These are phyloP conservation scores for Euura saliciscinereae DNA, from an alignment of 1,140 invertebrate species.

Conservation along the genomic window DNA sequence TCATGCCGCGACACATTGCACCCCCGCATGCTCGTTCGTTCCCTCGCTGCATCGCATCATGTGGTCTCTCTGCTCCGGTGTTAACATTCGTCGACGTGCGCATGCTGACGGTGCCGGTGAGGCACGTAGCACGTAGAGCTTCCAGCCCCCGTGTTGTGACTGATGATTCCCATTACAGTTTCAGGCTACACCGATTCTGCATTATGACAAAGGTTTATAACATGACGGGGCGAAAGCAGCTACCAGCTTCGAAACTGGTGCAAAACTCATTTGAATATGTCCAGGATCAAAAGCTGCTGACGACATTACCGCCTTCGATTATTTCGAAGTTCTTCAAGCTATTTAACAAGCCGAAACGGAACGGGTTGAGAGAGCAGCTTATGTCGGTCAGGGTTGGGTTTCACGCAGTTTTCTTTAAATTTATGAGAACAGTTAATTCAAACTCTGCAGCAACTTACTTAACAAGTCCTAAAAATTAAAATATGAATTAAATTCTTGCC, in stretches of 20 bases:
- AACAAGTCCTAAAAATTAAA: constrained; percentile 7
- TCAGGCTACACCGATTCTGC: neutral
- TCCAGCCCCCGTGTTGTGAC: neutral
- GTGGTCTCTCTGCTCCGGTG: too few species aligned
- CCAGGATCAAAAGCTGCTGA: too few species aligned
- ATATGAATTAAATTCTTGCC: constrained; percentile 1
- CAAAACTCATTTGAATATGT: too few species aligned
- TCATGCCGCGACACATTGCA: neutral
- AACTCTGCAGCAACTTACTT: constrained; percentile 5
- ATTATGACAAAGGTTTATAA: neutral
- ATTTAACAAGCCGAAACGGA: too few species aligned
- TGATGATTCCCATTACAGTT: neutral
- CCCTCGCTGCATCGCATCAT: too few species aligned
- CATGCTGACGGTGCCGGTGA: neutral
- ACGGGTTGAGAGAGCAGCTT: neutral
- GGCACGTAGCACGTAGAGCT: neutral
- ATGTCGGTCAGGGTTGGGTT: neutral
- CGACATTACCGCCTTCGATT: too few species aligned
- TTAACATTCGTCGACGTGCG: neutral
- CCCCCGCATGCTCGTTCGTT: too few species aligned
- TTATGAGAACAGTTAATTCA: neutral
- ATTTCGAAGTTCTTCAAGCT: too few species aligned
- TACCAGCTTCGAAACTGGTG: too few species aligned
- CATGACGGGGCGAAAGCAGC: too few species aligned
- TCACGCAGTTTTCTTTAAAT: neutral